A percentile compares a stretch with the other conserved stretches of the same genome.
Evolutionary conservation across 2,113 vertebrate genomes (phyloP).

Genomic region (Rhegmatorhina hoffmannsi): DNA sequence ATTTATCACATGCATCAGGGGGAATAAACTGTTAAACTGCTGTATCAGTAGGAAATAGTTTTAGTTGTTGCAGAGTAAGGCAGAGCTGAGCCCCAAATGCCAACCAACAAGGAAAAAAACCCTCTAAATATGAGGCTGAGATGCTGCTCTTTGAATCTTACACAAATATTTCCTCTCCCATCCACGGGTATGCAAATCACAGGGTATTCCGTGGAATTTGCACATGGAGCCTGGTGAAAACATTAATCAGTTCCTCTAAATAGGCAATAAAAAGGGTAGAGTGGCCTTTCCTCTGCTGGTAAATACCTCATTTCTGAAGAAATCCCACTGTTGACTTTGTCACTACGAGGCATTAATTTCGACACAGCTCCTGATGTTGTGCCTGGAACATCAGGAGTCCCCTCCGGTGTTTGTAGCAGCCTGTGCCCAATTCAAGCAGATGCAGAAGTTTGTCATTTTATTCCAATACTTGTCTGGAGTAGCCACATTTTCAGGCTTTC

Average conservation of each 20-base stretch:
- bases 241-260: background rate
- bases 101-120: background rate
- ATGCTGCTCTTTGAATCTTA: background rate
- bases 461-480: background rate
- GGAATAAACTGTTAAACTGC: constrained; percentile 59
- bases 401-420: background rate
- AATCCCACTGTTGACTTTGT: constrained; percentile 17
- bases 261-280: background rate
- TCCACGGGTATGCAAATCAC: background rate
- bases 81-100: background rate
- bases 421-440: background rate
- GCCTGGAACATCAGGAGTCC: fast-evolving
- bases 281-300: constrained; percentile 27
- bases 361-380: background rate
- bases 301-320: constrained; percentile 29
- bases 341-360: background rate
- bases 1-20: constrained; percentile 62
- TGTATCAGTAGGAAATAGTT: constrained; percentile 28
- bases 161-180: background rate
- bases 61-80: constrained; percentile 5
- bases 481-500: background rate
- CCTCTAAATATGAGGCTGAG: background rate
- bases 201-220: background rate
- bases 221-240: background rate
- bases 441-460: background rate